These are phyloP conservation scores for Anthopleura sola DNA, from an alignment of 64 coral and sea anemone species.

Conservation along the genomic window DNA sequence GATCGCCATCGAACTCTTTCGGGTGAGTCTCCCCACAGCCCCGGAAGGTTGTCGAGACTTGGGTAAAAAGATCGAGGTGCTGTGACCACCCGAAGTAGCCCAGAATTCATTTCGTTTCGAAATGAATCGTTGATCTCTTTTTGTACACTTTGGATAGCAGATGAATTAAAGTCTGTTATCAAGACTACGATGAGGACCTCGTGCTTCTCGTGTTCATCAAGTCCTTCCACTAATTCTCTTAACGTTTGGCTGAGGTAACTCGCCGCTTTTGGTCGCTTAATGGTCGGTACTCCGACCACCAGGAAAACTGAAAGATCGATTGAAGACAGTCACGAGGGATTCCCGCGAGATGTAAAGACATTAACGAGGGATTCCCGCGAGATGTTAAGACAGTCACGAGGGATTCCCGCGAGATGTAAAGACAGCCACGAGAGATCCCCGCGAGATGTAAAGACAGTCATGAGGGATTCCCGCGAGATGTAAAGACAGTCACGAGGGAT, in stretches of 20 bases:
- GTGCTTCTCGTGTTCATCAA: conserved; percentile 20
- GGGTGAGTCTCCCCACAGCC: conserved; percentile 41
- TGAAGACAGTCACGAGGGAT: not conserved
- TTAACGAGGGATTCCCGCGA: no score
- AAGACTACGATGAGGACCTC: conserved; percentile 39
- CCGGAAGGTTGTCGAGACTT: conserved; percentile 17
- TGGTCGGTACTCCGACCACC: conserved; percentile 23
- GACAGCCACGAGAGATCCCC: no score
- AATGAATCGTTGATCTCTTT: conserved; percentile 3
- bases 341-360: not conserved
- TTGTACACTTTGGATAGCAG: not conserved
- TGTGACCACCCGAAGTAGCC: conserved; percentile 40
- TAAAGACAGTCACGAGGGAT: no score
- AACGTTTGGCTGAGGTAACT: conserved; percentile 31
- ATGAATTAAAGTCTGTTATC: conserved; percentile 27
- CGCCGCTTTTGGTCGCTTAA: conserved; percentile 10
- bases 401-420: no score
- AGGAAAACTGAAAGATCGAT: not conserved
- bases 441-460: no score
- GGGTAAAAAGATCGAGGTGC: conserved; percentile 28
- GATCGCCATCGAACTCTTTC: conserved; percentile 46
- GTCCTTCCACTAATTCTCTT: conserved; percentile 25
- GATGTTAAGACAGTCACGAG: no score
- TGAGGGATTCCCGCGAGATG: no score
- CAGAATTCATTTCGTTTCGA: conserved; percentile 24